These are phyloP conservation scores for Hirtodrosophila alboralis DNA, from an alignment of 2,888 invertebrate species.

Conservation along the genomic window DNA sequence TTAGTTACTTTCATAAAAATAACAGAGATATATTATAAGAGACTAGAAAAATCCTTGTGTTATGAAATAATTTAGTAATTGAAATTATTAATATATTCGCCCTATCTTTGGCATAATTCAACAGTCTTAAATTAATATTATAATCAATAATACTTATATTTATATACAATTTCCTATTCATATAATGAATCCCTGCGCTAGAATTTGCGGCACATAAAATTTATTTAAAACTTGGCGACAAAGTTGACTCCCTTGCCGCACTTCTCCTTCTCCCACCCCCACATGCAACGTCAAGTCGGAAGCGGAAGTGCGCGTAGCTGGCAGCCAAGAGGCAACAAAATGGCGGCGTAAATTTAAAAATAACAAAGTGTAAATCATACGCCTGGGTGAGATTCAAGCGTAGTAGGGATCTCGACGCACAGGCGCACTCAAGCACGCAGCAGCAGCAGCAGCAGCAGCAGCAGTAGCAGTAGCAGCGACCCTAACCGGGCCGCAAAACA, in stretches of 20 bases:
- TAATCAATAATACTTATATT: slow-evolving; percentile 60
- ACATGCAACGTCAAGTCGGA: not conserved
- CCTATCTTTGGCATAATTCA: too few species aligned
- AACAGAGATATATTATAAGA: too few species aligned
- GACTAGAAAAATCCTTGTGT: too few species aligned
- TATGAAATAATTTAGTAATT: too few species aligned
- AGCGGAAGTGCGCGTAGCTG: slow-evolving; percentile 37
- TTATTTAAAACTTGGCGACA: slow-evolving; percentile 31
- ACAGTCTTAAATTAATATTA: not conserved
- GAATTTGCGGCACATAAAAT: slow-evolving; percentile 53
- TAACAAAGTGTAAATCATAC: slow-evolving; percentile 79
- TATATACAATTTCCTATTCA: slow-evolving; percentile 32
- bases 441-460: too few species aligned
- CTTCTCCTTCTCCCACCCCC: not conserved
- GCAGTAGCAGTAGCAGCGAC: too few species aligned
- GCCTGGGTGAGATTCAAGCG: slow-evolving; percentile 57
- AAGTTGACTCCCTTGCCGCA: slow-evolving; percentile 5
- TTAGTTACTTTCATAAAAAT: too few species aligned
- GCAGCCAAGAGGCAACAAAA: slow-evolving; percentile 52
- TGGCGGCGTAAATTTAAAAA: slow-evolving; percentile 71
- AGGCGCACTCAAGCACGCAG: slow-evolving; percentile 61
- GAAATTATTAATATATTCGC: too few species aligned
- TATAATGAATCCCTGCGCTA: slow-evolving; percentile 40
- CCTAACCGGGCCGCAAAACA: slow-evolving; percentile 56
- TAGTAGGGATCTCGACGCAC: slow-evolving; percentile 2